Conservation (phyloP, 2,113 vertebrate species). For the Myodes glareolus region DNA sequence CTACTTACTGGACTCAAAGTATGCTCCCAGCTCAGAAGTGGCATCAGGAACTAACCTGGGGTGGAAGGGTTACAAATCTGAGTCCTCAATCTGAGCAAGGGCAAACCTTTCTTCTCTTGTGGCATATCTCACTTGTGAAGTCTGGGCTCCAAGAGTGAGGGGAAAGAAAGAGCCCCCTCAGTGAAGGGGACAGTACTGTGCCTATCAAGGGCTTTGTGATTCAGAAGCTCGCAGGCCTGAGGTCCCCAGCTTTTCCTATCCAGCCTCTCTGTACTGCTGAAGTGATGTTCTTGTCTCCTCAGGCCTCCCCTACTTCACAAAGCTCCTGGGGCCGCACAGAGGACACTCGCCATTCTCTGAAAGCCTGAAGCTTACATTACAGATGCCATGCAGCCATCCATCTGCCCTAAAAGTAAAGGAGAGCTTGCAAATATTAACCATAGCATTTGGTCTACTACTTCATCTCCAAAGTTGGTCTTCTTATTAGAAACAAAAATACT, state of each 20-base stretch:
- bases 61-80: background rate
- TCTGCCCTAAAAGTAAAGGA: background rate
- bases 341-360: background rate
- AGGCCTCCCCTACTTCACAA: background rate
- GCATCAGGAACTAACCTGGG: background rate
- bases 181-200: background rate
- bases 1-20: background rate
- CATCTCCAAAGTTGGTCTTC: background rate
- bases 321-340: background rate
- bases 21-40: background rate
- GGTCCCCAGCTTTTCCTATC: background rate
- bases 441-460: background rate
- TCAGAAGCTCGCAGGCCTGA: background rate
- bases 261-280: background rate
- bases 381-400: fast-evolving
- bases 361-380: fast-evolving
- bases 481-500: background rate
- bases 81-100: background rate
- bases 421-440: background rate
- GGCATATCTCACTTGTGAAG: background rate
- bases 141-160: background rate
- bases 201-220: background rate
- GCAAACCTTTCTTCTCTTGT: background rate
- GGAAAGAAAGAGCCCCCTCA: background rate
- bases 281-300: fast-evolving